These are phyloP conservation scores for Sarcophaga bullata DNA, from an alignment of 1,140 invertebrate species.

Conservation along the genomic window DNA sequence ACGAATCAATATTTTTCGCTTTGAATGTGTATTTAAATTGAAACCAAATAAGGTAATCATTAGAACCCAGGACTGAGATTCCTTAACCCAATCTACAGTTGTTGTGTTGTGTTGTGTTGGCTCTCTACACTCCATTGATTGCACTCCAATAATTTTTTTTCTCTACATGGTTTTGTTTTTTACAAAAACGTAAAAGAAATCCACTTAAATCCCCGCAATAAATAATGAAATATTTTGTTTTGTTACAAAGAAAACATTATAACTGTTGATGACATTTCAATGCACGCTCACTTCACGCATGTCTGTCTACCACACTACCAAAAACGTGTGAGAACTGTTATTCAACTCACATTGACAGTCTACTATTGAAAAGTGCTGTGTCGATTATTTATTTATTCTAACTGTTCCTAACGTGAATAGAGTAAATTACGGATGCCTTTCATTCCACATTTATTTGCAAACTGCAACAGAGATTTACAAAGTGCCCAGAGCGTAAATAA, in stretches of 20 bases:
- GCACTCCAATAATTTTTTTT: background rate
- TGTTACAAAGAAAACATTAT: background rate
- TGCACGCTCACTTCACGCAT: background rate
- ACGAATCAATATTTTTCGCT: no score
- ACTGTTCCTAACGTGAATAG: slow-evolving; percentile 6
- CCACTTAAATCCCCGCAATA: slow-evolving; percentile 1
- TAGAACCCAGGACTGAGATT: no score
- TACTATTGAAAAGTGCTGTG: background rate
- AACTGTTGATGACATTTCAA: slow-evolving; percentile 2
- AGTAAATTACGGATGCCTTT: background rate
- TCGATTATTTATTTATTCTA: background rate
- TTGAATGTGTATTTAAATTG: no score
- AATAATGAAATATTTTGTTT: background rate
- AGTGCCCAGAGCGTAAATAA: no score
- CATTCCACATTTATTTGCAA: background rate
- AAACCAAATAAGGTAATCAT: no score
- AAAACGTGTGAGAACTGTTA: background rate
- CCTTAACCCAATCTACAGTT: no score
- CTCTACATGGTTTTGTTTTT: background rate
- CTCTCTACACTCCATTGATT: background rate
- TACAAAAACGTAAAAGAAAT: background rate
- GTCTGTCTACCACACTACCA: background rate
- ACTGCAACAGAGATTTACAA: no score
- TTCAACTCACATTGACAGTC: slow-evolving; percentile 7
- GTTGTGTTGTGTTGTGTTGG: background rate